A percentile compares a stretch with the other conserved stretches of the same genome.
Evolutionary conservation across 1,140 invertebrate genomes (phyloP).

Genomic region (Nephila pilipes): DNA sequence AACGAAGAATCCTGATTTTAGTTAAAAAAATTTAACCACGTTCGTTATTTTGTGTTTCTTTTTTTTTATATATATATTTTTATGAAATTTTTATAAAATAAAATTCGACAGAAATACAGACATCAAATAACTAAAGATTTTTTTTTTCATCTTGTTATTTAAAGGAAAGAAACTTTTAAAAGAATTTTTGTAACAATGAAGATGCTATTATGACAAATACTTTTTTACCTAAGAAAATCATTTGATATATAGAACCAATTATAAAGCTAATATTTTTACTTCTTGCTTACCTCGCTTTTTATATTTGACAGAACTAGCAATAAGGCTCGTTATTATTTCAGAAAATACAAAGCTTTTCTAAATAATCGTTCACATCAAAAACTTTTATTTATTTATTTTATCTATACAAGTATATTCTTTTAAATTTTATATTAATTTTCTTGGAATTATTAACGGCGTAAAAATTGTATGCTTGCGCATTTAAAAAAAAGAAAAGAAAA

Average conservation of each 20-base stretch:
- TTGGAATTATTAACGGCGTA: no score
- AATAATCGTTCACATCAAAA: no score
- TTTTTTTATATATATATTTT: background rate
- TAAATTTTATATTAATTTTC: no score
- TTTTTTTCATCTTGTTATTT: background rate
- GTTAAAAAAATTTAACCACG: background rate
- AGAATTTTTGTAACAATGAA: background rate
- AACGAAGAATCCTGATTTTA: background rate
- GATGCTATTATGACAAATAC: no score
- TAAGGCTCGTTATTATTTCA: no score
- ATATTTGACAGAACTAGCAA: no score
- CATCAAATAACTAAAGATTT: background rate
- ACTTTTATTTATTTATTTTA: no score
- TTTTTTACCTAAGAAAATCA: background rate
- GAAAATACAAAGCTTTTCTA: no score
- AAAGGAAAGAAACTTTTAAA: background rate
- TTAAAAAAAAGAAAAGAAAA: no score
- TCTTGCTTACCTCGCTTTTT: background rate
- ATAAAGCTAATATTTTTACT: background rate
- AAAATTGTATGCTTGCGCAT: no score
- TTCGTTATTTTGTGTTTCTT: background rate
- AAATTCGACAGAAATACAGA: slow-evolving; percentile 1
- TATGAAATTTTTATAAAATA: background rate
- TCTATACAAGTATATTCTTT: no score
- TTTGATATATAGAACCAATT: background rate